Percentiles rank a stretch among this genome's conserved stretches.
These are phyloP conservation scores for Mayetiola destructor DNA, from an alignment of 2,888 invertebrate genomes.

Conservation along the genomic window DNA sequence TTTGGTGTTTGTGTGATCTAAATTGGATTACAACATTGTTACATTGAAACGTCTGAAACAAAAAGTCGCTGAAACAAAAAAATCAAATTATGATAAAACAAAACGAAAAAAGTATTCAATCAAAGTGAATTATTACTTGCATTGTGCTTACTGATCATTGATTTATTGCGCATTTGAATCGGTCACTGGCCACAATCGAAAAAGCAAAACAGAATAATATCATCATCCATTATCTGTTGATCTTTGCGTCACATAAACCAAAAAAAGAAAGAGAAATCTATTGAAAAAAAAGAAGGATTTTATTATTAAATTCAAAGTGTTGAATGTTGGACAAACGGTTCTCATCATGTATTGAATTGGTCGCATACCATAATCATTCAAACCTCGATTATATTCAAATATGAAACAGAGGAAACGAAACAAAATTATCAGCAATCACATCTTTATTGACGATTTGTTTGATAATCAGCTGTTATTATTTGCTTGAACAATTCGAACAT, in stretches of 20 bases:
- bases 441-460: not conserved
- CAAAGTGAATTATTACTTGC: too few relatives aligned
- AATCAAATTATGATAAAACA: too few relatives aligned
- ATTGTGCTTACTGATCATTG: not conserved
- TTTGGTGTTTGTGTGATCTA: too few relatives aligned
- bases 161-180: slow-evolving; percentile 6
- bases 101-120: too few relatives aligned
- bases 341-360: not conserved
- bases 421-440: too few relatives aligned
- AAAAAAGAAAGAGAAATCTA: not conserved
- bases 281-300: not conserved
- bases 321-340: too few relatives aligned
- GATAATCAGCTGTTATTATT: not conserved
- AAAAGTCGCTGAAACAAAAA: too few relatives aligned
- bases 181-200: not conserved
- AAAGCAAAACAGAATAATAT: not conserved
- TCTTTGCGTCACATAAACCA: too few relatives aligned
- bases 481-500: not conserved
- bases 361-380: not conserved
- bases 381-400: not conserved
- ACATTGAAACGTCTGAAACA: too few relatives aligned
- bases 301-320: too few relatives aligned
- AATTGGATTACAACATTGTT: too few relatives aligned
- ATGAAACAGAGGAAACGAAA: slow-evolving; percentile 7
- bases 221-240: too few relatives aligned